phyloP scores from a whole-genome alignment of 2,888 invertebrate species.

The Euclidia mi region DNA sequence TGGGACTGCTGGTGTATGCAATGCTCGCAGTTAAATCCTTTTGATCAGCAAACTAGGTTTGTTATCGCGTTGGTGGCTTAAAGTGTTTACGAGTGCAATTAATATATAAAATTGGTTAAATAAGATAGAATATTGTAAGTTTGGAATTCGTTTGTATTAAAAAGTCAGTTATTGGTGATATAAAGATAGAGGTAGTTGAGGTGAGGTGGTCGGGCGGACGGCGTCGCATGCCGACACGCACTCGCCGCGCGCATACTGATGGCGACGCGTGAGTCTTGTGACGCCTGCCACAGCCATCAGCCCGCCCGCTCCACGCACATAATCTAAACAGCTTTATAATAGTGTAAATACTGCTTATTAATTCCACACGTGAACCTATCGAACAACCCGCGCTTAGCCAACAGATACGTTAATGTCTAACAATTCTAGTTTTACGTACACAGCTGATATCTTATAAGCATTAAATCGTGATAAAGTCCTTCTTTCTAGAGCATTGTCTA shows the following conservation, averaged over 20 bases:
- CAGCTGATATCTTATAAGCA: no score
- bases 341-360: slow-evolving; percentile 44
- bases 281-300: slow-evolving; percentile 47
- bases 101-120: slow-evolving; percentile 2
- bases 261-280: slow-evolving; percentile 59
- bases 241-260: slow-evolving; percentile 81
- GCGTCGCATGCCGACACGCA: slow-evolving; percentile 84
- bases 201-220: slow-evolving; percentile 78
- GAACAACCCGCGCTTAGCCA: slow-evolving; percentile 1
- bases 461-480: no score
- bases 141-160: slow-evolving; percentile 36
- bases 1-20: slow-evolving; percentile 49
- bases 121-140: background rate
- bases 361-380: slow-evolving; percentile 39
- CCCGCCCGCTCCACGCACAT: slow-evolving; percentile 38
- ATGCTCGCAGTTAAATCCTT: slow-evolving; percentile 53
- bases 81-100: slow-evolving; percentile 1
- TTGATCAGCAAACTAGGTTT: slow-evolving; percentile 17
- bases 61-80: slow-evolving; percentile 16
- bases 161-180: slow-evolving; percentile 59
- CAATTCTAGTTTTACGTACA: no score
- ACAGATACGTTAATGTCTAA: background rate
- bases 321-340: slow-evolving; percentile 49
- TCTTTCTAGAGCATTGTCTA: no score
- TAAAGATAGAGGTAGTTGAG: slow-evolving; percentile 60